These are phyloP conservation scores for Dioctria linearis DNA, from an alignment of 2,888 invertebrate genomes.

Conservation along the genomic window DNA sequence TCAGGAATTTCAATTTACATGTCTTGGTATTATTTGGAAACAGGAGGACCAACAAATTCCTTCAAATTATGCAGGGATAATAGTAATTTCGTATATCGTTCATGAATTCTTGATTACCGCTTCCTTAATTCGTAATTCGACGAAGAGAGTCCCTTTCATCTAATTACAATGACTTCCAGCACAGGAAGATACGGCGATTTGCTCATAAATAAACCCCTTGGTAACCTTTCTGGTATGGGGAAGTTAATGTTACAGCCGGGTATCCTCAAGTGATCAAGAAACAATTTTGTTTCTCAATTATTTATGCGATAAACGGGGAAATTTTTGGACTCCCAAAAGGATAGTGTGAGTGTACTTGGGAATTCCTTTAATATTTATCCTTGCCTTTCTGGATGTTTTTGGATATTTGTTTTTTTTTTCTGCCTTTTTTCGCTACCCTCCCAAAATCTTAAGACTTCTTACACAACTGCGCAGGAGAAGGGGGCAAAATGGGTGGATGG, in stretches of 20 bases:
- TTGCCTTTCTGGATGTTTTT: constrained; percentile 39
- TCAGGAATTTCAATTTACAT: constrained; percentile 42
- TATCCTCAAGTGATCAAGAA: constrained; percentile 61
- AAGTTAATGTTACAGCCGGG: constrained; percentile 55
- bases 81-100: constrained; percentile 45
- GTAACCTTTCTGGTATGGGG: constrained; percentile 40
- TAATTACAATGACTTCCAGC: constrained; percentile 41
- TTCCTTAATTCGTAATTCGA: constrained; percentile 43
- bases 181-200: constrained; percentile 19
- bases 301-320: constrained; percentile 57
- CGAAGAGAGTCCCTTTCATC: constrained; percentile 28
- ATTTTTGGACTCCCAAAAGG: constrained; percentile 45
- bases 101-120: constrained; percentile 42
- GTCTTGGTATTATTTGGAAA: background rate
- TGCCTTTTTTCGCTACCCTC: constrained; percentile 15
- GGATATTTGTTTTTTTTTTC: constrained; percentile 26
- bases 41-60: constrained; percentile 15
- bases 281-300: constrained; percentile 60
- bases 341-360: constrained; percentile 4
- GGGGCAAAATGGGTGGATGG: constrained; percentile 14
- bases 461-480: background rate
- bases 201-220: constrained; percentile 45
- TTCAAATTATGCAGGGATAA: constrained; percentile 40
- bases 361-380: constrained; percentile 52
- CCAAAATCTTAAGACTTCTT: background rate